Base-by-base conservation (phyloP, 2,113 vertebrate species). In the Lampris megalopsis region DNA sequence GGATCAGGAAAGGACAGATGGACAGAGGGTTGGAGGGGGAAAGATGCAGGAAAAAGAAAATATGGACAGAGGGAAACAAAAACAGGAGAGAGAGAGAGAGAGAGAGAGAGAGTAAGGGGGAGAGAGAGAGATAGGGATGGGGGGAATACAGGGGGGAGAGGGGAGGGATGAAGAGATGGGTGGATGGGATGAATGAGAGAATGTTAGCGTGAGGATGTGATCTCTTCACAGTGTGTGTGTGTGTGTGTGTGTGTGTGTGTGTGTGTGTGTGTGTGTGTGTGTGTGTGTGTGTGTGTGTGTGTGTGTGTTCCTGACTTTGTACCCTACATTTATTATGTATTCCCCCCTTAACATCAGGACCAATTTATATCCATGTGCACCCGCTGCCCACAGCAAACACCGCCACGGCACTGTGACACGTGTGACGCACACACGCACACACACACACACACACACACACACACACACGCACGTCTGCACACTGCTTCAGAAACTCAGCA, bases 301-400 rank as follows among this genome's bases (percentile, higher is more conserved):
- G 24, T 24, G 24, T 24, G 24, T 24, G 24, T 90, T 87, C 74
- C 73, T 76, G 72, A 79, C 80, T 81, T 56, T 76, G 53, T 73
- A 83, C 86, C 84, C 83, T 88, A 38, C 79, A 82, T 85, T 89
- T 77, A 85, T 82, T 86, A 87, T 75, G 59, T 78, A 76, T 57
- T 63, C 47, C 36, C 43, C 49, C 66, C 41, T 49, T 45, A 13
- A 43, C 38, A 65, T 73, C 77, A 72, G 75, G 47, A 77, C 56
- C 40, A 40, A 74, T 86, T 82, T 76, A 85, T 88, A 74, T 81
- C 52, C 52, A 74, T 61, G 50, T 71, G 72, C 68, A 60, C 73
- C 73, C 70, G 77, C 76, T 93, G 77, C 70, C 85, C 71, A 52
- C 40, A 68, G 68, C 73, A 81, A 71, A 84, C 66, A 77, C 72